Conservation (phyloP, 2,113 vertebrate genomes). For the Tricholaema leucomelas region DNA sequence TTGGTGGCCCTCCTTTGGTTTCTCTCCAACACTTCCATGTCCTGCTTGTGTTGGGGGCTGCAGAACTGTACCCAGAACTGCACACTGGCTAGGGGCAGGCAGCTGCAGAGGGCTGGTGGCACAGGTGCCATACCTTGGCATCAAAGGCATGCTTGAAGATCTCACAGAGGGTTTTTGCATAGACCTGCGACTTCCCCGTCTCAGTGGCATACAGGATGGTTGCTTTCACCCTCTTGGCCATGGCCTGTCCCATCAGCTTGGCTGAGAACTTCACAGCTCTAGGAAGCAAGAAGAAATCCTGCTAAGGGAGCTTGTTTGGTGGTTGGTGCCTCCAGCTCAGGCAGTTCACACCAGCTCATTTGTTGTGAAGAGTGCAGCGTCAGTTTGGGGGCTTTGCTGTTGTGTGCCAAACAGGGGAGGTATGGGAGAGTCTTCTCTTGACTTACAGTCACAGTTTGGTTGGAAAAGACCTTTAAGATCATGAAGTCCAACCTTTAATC, state of each 20-base stretch:
- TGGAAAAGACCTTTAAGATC: no score
- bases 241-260: conserved; percentile 97
- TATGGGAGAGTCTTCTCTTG: neutral
- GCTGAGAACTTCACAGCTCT: conserved; percentile 99
- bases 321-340: neutral
- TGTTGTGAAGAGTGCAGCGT: neutral
- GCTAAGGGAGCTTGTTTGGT: neutral
- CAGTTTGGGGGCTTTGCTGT: no score
- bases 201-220: conserved; percentile 96
- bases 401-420: neutral
- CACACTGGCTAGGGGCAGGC: no score
- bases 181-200: conserved; percentile 94
- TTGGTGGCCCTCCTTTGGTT: no score
- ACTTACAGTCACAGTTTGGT: no score
- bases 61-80: no score
- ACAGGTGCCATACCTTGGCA: conserved; percentile 84
- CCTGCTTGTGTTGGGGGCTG: no score
- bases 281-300: neutral
- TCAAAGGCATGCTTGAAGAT: conserved; percentile 99
- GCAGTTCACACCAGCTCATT: neutral
- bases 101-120: fast-evolving
- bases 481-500: no score
- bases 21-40: no score
- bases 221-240: conserved; percentile 98
- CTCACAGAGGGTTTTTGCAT: conserved; percentile 96